Percentiles rank a stretch among this genome's conserved stretches.
Conservation (phyloP, 2,888 invertebrate species). For the Siphonodentalium dalli region DNA sequence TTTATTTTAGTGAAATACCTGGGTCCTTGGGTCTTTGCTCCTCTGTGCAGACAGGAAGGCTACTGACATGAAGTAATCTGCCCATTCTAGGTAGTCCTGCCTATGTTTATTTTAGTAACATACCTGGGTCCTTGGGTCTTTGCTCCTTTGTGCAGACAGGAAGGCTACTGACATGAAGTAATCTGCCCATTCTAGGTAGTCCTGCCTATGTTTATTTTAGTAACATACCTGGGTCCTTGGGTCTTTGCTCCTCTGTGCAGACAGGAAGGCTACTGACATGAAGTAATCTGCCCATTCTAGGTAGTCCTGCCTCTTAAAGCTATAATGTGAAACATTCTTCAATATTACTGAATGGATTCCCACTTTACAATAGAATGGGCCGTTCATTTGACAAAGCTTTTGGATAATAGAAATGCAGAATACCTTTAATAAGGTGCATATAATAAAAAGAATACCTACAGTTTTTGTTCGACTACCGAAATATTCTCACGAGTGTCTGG, state of each 20-base stretch:
- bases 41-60: constrained; percentile 89
- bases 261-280: constrained; percentile 90
- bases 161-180: constrained; percentile 96
- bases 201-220: constrained; percentile 54
- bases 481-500: too few relatives aligned
- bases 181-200: constrained; percentile 86
- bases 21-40: constrained; percentile 92
- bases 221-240: constrained; percentile 81
- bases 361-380: too few relatives aligned
- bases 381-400: too few relatives aligned
- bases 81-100: constrained; percentile 80
- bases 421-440: too few relatives aligned
- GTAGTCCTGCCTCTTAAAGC: constrained; percentile 71
- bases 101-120: too few relatives aligned
- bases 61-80: constrained; percentile 94
- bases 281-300: constrained; percentile 93
- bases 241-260: constrained; percentile 94
- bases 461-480: too few relatives aligned
- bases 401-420: too few relatives aligned
- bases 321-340: too few relatives aligned
- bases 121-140: constrained; percentile 92
- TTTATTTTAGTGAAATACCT: too few relatives aligned
- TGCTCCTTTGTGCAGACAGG: constrained; percentile 89
- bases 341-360: too few relatives aligned
- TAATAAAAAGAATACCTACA: too few relatives aligned